phyloP scores from a whole-genome alignment of 2,888 invertebrate genomes.

The Petrophora chlorosata region DNA sequence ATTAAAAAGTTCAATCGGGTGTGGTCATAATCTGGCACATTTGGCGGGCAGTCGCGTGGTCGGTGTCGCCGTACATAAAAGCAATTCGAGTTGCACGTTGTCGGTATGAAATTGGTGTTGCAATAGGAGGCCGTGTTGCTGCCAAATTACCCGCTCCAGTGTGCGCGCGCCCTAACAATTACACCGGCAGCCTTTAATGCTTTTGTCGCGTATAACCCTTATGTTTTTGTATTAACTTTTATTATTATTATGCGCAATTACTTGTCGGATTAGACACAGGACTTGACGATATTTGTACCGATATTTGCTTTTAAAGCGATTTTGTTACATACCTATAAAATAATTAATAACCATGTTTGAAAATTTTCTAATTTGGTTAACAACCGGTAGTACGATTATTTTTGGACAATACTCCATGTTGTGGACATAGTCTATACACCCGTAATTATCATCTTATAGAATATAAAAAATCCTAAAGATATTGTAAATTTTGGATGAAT shows the following conservation, averaged over 20 bases:
- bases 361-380: no score
- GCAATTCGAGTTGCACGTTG: conserved; percentile 53
- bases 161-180: conserved; percentile 49
- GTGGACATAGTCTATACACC: no score
- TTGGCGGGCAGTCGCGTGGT: conserved; percentile 23
- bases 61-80: conserved; percentile 44
- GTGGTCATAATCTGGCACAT: conserved; percentile 11
- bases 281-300: conserved; percentile 20
- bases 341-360: no score
- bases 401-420: no score
- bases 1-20: conserved; percentile 19
- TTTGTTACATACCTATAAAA: no score
- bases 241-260: conserved; percentile 40
- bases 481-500: no score
- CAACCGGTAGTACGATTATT: no score
- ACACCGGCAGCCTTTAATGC: conserved; percentile 47
- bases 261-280: conserved; percentile 28
- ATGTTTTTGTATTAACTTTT: conserved; percentile 57
- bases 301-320: conserved; percentile 1
- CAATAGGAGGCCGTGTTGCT: conserved; percentile 54
- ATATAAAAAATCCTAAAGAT: no score
- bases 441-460: no score
- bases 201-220: conserved; percentile 45
- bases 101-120: conserved; percentile 57
- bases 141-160: conserved; percentile 56